phyloP scores from a whole-genome alignment of 64 coral and sea anemone genomes.

The Actinia tenebrosa region DNA sequence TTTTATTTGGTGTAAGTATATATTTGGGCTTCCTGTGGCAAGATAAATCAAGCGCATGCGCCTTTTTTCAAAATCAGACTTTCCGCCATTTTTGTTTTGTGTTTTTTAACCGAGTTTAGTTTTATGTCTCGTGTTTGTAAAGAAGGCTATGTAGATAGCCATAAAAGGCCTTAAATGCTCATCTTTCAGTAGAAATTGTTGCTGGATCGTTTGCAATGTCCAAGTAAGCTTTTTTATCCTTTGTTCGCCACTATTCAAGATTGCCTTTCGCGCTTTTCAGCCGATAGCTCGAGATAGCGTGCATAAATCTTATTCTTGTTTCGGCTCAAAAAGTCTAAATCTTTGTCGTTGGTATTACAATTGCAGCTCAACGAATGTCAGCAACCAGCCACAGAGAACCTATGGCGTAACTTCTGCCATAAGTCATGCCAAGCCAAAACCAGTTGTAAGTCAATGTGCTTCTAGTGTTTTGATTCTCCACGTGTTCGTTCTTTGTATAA shows the following conservation, averaged over 20 bases:
- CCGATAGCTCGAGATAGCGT: not conserved
- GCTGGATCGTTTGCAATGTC: conserved; percentile 52
- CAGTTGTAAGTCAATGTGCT: conserved; percentile 29
- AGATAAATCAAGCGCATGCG: not conserved
- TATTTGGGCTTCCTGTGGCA: not conserved
- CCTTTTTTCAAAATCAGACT: not conserved
- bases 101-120: not conserved
- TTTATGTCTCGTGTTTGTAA: not conserved
- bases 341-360: not conserved
- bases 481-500: not conserved
- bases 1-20: too few relatives aligned
- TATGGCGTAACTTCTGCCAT: conserved; percentile 90
- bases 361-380: conserved; percentile 50
- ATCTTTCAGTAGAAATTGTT: conserved; percentile 12
- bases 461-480: conserved; percentile 5
- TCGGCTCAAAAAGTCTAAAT: not conserved
- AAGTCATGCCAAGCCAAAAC: conserved; percentile 81
- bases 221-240: conserved; percentile 40
- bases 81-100: conserved; percentile 53
- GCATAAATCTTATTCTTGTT: not conserved
- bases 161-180: not conserved
- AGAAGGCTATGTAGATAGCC: not conserved
- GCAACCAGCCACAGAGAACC: conserved; percentile 50
- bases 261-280: conserved; percentile 8
- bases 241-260: not conserved